Conservation (phyloP, 1,140 invertebrate genomes). For the Hesperophylax magnus region DNA sequence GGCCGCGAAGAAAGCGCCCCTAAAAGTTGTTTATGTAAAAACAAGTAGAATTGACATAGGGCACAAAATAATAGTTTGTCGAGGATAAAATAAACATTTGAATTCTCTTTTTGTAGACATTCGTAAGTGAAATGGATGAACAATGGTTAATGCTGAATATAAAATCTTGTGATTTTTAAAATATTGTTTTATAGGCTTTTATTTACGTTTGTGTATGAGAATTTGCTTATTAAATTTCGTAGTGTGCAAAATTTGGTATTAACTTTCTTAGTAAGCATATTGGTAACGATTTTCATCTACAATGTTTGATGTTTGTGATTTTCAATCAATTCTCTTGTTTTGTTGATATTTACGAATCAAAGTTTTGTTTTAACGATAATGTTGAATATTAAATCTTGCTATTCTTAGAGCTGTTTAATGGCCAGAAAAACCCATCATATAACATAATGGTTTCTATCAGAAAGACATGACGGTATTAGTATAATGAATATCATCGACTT, state of each 20-base stretch:
- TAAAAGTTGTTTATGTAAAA: constrained; percentile 19
- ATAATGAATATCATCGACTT: too few species aligned
- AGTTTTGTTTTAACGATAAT: too few species aligned
- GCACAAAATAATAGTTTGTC: constrained; percentile 2
- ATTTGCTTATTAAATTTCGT: neutral
- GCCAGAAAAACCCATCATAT: too few species aligned
- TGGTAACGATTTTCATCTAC: neutral
- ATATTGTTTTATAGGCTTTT: neutral
- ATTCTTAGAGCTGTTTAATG: too few species aligned
- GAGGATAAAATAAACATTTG: constrained; percentile 5
- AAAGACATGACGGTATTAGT: too few species aligned
- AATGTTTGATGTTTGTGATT: too few species aligned
- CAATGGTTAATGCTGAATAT: neutral
- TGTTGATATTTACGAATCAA: too few species aligned
- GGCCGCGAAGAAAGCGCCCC: neutral
- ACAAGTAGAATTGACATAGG: neutral
- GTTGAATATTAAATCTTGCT: too few species aligned
- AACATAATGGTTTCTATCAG: too few species aligned
- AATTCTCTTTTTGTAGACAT: constrained; percentile 1
- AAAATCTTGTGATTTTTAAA: neutral
- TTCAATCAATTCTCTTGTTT: too few species aligned
- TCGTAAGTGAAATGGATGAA: neutral
- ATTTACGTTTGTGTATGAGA: neutral
- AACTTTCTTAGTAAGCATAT: neutral
- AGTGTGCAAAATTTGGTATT: neutral